These are phyloP conservation scores for Neoaliturus tenellus DNA, from an alignment of 2,888 invertebrate species.

Conservation along the genomic window DNA sequence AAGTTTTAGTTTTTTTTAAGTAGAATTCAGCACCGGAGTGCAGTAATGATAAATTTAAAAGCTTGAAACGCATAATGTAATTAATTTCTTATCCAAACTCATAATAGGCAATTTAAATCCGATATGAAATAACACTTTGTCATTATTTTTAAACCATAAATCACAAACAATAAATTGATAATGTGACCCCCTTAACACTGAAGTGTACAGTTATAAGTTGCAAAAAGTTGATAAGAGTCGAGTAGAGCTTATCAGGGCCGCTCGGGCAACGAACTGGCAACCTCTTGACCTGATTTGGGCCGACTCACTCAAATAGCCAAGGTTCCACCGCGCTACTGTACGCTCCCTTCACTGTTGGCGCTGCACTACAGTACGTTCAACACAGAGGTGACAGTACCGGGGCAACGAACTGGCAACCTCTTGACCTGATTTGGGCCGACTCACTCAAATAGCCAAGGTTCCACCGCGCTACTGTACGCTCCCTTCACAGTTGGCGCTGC, in stretches of 20 bases:
- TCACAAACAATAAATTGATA: background rate
- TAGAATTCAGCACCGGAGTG: too few relatives aligned
- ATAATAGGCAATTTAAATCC: too few relatives aligned
- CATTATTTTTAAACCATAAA: background rate
- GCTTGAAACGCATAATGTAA: too few relatives aligned
- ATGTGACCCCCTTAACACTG: constrained; percentile 20
- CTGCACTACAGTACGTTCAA: background rate
- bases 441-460: constrained; percentile 45
- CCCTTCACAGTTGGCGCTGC: background rate
- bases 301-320: constrained; percentile 43
- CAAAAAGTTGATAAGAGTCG: constrained; percentile 40
- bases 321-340: constrained; percentile 3
- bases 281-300: constrained; percentile 36
- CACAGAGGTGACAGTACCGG: too few relatives aligned
- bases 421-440: constrained; percentile 23
- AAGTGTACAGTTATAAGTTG: constrained; percentile 39
- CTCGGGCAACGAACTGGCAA: constrained; percentile 25
- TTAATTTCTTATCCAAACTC: too few relatives aligned
- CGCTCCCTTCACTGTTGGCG: background rate
- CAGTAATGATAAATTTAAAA: too few relatives aligned
- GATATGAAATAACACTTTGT: background rate
- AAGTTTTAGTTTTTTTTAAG: too few relatives aligned
- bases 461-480: constrained; percentile 4
- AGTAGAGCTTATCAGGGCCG: constrained; percentile 43
- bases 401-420: constrained; percentile 39